Percentiles rank a stretch among this genome's conserved stretches.
phyloP scores from a whole-genome alignment of 2,113 vertebrate species.

The Toxotes jaculatrix region DNA sequence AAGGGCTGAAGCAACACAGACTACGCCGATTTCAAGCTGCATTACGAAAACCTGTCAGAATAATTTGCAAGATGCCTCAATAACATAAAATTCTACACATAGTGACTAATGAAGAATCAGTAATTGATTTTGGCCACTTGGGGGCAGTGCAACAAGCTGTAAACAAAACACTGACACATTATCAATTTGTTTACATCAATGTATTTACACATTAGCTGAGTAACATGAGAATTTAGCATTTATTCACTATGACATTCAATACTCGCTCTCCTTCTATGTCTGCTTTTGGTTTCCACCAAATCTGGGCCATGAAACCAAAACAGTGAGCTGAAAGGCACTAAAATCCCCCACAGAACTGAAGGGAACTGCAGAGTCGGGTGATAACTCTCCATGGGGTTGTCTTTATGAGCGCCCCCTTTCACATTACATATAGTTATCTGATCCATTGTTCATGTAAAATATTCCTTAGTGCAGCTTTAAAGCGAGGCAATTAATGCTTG shows the following conservation, averaged over 20 bases:
- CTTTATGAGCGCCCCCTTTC: not conserved
- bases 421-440: not conserved
- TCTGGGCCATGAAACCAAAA: not conserved
- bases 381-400: not conserved
- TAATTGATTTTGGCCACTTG: too few species aligned
- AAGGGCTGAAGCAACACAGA: too few species aligned
- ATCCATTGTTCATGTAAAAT: not conserved
- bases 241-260: too few species aligned
- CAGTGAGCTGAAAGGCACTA: not conserved
- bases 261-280: not conserved
- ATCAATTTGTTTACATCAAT: not conserved
- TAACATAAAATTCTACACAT: too few species aligned
- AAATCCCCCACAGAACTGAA: not conserved
- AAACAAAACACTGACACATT: not conserved
- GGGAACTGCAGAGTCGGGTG: too few species aligned
- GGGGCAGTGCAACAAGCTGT: too few species aligned
- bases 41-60: too few species aligned
- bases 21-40: too few species aligned
- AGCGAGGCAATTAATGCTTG: not conserved
- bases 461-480: slow-evolving; percentile 1
- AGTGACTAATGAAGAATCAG: too few species aligned
- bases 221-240: not conserved
- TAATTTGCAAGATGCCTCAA: too few species aligned
- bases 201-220: not conserved
- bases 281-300: slow-evolving; percentile 6